Percentiles rank a stretch among this genome's conserved stretches.
Conservation (phyloP, 1,140 invertebrate species). For the Eumeta japonica region DNA sequence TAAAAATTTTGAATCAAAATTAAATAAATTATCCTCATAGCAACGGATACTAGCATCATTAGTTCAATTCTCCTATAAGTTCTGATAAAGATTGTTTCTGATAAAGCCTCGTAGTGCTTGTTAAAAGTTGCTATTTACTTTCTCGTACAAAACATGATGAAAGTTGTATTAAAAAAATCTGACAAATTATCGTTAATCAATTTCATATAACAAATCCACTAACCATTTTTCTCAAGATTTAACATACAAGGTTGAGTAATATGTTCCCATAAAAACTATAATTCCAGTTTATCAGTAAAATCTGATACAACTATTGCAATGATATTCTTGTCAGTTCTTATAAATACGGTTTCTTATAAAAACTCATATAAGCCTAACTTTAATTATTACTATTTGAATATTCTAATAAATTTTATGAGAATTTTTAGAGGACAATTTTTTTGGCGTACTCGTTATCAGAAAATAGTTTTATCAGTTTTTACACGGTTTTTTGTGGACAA, state of each 20-base stretch:
- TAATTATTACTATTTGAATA: neutral
- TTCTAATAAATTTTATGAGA: constrained; percentile 1
- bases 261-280: neutral
- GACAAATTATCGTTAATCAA: too few relatives aligned
- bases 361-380: neutral
- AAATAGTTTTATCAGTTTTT: neutral
- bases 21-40: too few relatives aligned
- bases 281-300: neutral
- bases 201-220: too few relatives aligned
- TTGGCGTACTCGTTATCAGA: constrained; percentile 1
- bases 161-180: too few relatives aligned
- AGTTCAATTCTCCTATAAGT: too few relatives aligned
- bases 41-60: too few relatives aligned
- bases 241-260: neutral
- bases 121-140: too few relatives aligned
- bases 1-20: too few relatives aligned
- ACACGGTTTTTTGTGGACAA: neutral
- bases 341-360: constrained; percentile 1
- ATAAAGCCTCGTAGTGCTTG: too few relatives aligned
- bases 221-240: too few relatives aligned
- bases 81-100: too few relatives aligned
- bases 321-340: neutral
- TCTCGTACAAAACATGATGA: too few relatives aligned
- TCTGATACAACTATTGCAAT: constrained; percentile 1
- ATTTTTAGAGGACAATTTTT: neutral